Percentiles rank a stretch among this genome's conserved stretches.
Conservation (phyloP, 2,888 invertebrate species). For the Erebia palarica region DNA sequence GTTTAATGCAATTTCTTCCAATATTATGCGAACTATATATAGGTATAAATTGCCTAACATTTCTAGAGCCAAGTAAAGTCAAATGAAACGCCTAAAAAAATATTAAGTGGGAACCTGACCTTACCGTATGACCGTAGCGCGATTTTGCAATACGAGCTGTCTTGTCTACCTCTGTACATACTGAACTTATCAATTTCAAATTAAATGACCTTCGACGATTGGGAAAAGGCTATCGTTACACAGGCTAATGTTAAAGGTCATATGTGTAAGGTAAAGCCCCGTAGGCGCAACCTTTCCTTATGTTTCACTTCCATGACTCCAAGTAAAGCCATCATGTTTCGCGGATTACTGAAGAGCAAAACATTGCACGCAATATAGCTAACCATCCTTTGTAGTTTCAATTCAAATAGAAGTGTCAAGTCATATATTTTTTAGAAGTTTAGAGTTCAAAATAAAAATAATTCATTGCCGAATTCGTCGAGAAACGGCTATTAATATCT, state of each 20-base stretch:
- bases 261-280: constrained; percentile 20
- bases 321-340: not conserved
- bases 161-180: constrained; percentile 31
- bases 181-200: constrained; percentile 34
- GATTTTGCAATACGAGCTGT: constrained; percentile 35
- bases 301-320: not conserved
- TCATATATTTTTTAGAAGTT: no score
- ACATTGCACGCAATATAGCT: no score
- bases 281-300: constrained; percentile 27
- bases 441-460: no score
- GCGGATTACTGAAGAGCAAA: not conserved
- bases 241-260: constrained; percentile 35
- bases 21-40: no score
- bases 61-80: not conserved
- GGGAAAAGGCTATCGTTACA: constrained; percentile 26
- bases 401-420: no score
- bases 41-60: not conserved
- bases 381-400: not conserved
- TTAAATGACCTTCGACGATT: constrained; percentile 39
- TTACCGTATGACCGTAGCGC: constrained; percentile 33
- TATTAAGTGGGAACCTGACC: constrained; percentile 35
- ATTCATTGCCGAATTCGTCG: not conserved
- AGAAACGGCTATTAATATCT: not conserved
- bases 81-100: constrained; percentile 5
- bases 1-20: not conserved